phyloP scores from a whole-genome alignment of 2,113 vertebrate species.

The Aix galericulata region DNA sequence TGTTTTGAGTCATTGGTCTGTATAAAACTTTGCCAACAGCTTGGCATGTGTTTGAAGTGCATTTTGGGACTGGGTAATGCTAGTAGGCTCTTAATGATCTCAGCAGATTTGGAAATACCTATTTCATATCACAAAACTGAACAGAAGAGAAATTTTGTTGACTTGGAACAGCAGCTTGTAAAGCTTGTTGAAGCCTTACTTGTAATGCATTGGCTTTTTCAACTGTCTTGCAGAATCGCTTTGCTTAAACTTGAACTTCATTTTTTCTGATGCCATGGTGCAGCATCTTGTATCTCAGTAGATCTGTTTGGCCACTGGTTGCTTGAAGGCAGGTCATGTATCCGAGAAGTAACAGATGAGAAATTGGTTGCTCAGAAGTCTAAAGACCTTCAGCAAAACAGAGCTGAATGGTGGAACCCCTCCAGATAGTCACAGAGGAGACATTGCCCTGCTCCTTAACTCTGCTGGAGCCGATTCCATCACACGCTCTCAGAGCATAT shows the following conservation, averaged over 20 bases:
- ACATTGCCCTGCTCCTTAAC: not conserved
- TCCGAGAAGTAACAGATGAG: not conserved
- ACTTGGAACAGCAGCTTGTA: not conserved
- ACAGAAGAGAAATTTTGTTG: not conserved
- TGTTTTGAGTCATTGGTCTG: slow-evolving; percentile 49
- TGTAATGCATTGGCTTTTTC: not conserved
- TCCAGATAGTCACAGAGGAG: not conserved
- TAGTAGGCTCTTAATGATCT: slow-evolving; percentile 38
- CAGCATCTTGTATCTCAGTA: not conserved
- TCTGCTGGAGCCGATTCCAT: accelerated
- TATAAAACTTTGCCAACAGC: slow-evolving; percentile 25
- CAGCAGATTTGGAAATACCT: slow-evolving; percentile 7
- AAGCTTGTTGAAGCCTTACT: not conserved
- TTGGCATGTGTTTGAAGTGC: slow-evolving; percentile 19
- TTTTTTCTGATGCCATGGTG: not conserved
- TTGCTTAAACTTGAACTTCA: not conserved
- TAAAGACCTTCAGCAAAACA: not conserved
- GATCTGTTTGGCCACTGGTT: not conserved
- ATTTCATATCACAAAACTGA: slow-evolving; percentile 18
- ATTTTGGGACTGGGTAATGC: slow-evolving; percentile 43
- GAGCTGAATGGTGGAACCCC: not conserved
- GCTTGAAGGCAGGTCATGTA: not conserved
- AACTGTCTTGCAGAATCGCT: not conserved
- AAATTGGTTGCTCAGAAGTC: not conserved
- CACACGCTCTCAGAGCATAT: not conserved